Evolutionary conservation across 2,888 invertebrate species (phyloP), one percentile per base, ranked within the genome.

Genomic region (Athalia cordata): DNA sequence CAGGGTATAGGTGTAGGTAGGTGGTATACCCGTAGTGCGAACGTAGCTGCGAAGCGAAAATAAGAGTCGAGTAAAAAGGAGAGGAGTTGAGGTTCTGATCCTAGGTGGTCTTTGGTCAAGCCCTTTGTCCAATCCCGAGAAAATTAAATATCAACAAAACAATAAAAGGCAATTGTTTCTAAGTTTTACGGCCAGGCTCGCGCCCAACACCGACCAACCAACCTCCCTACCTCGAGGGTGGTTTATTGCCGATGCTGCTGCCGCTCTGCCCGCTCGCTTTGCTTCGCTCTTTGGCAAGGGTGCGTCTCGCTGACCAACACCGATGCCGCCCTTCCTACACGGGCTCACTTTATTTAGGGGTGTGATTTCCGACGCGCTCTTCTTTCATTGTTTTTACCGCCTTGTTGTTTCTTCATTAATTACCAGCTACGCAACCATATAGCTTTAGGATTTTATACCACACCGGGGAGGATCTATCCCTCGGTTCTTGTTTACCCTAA

Each of bases 101-200:
- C 65, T 75, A 55, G 57, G 70, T 62, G 67, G 29, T 13, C 65
- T 13, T 29, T 43, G 55, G 64, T 64, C 64, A 62, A 75, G 50
- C 64, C 75, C 77, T 78, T 78, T 78, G 79, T 80, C 79, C 79
- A 80, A 80, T 78, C 64, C 77, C 67, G 88, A 82, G 86, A 86
- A 90, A 90, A 90, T 90, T 89, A 90, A 90, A 90, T 90, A 90
- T 89, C 89, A 90, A 89, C 89, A 90, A 89, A 90, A 90, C 90
- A 88, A 89, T 90, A 89, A 89, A 89, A 88, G 90, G 88, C 90
- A 89, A 90, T 90, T 90, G 90, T 90, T 90, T 87, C 89, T 89
- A 88, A 90, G 90, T 89, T 90, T 90, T 90, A 90, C 88, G 89
- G 85, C 83, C 80, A 80, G 61, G 81, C 82, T 82, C 82, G 81